Evolutionary conservation across 2,797 vertebrate genomes (phyloP).

Genomic region (Sebastes umbrosus): DNA sequence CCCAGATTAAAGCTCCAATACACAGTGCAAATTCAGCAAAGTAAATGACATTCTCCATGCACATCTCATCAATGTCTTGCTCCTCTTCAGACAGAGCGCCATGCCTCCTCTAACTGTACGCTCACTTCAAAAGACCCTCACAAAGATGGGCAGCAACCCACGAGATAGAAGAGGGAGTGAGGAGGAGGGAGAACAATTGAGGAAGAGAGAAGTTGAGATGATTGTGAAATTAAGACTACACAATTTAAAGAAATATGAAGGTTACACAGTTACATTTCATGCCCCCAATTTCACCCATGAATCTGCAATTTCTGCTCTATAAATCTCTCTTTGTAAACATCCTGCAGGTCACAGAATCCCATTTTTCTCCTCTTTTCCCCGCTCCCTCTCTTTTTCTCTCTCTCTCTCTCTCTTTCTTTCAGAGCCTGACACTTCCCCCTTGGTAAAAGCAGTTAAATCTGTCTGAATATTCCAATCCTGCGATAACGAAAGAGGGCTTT

Average conservation of each 20-base stretch:
- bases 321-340: constrained; percentile 55
- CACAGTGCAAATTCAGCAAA: constrained; percentile 72
- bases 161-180: constrained; percentile 1
- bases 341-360: constrained; percentile 43
- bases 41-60: constrained; percentile 69
- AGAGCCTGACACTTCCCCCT: constrained; percentile 63
- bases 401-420: constrained; percentile 48
- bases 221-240: constrained; percentile 39
- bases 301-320: constrained; percentile 44
- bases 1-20: constrained; percentile 79
- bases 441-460: constrained; percentile 74
- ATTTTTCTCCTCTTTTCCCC: constrained; percentile 18
- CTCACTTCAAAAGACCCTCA: constrained; percentile 57
- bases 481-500: constrained; percentile 74
- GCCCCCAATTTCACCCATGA: constrained; percentile 37
- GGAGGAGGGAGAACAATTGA: background rate
- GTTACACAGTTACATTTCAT: constrained; percentile 29
- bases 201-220: constrained; percentile 17
- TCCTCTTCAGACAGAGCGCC: constrained; percentile 44
- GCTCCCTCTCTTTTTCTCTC: constrained; percentile 18
- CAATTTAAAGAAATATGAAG: constrained; percentile 21
- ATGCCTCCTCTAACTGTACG: constrained; percentile 31
- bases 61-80: constrained; percentile 63
- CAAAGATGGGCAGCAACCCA: constrained; percentile 33
- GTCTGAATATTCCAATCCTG: constrained; percentile 77